These are phyloP conservation scores for Xanthia icteritia DNA, from an alignment of 2,888 invertebrate species.

Conservation along the genomic window DNA sequence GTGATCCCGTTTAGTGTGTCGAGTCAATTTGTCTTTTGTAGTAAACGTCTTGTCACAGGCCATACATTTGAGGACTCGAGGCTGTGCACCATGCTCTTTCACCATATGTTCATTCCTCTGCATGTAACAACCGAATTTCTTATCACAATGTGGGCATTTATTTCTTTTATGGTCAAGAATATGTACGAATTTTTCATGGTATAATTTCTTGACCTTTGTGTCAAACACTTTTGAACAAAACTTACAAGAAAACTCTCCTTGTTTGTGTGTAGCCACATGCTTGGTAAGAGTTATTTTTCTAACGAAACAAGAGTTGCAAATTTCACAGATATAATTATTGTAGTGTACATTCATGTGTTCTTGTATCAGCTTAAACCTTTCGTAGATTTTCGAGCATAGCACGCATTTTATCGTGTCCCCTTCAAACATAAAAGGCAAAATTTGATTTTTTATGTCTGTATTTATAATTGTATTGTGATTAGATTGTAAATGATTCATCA, in stretches of 20 bases:
- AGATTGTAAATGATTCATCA: conserved; percentile 39
- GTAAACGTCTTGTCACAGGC: conserved; percentile 64
- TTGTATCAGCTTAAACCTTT: conserved; percentile 51
- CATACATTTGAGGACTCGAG: conserved; percentile 43
- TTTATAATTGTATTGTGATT: conserved; percentile 40
- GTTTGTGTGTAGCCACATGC: conserved; percentile 53
- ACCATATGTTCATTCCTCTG: conserved; percentile 58
- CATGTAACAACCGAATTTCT: conserved; percentile 52
- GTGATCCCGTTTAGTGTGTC: conserved; percentile 58
- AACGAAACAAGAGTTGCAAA: conserved; percentile 79
- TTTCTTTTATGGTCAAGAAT: conserved; percentile 40
- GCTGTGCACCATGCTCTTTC: conserved; percentile 49
- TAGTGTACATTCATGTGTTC: conserved; percentile 64
- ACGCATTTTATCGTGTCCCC: conserved; percentile 44
- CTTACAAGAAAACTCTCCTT: conserved; percentile 56
- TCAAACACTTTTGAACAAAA: conserved; percentile 60
- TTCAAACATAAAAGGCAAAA: conserved; percentile 60
- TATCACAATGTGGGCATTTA: conserved; percentile 54
- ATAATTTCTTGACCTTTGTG: conserved; percentile 47
- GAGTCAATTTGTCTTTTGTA: conserved; percentile 27
- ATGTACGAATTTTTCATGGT: conserved; percentile 62
- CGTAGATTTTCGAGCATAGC: conserved; percentile 44
- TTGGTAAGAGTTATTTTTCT: conserved; percentile 65
- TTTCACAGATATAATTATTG: conserved; percentile 52
- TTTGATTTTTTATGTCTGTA: conserved; percentile 57